Base-by-base conservation (phyloP, 1,140 invertebrate species). In the Venturia canescens region DNA sequence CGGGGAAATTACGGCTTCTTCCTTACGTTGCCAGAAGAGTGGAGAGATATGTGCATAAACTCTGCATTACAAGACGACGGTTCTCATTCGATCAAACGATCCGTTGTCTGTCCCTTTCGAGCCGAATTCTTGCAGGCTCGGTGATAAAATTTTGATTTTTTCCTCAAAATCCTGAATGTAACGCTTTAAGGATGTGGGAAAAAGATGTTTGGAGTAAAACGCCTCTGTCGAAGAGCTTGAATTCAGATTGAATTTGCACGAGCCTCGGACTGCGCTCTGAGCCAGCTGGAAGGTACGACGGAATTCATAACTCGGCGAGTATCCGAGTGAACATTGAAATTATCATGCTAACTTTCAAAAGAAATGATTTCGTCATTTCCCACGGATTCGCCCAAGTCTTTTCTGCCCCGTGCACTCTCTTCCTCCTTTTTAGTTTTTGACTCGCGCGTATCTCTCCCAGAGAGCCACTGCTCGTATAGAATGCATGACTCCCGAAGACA, bases 1-100 rank as follows among this genome's bases (percentile, higher is more conserved):
- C 90, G 88, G 90, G 90, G 90, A 91, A 91, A 91, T 90, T 91
- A 91, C 87, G 85, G 87, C 89, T 89, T 83, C 87, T 88, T 89
- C 86, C 88, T 89, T 89, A 89, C 87, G 77, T 89, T 87, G 85
- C 84, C 71, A 82, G 82, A 2, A 84, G 85, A 89, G 87, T 85
- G 80, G 83, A 6, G 83, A 90, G 88, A 88, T 82, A 89, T 86
- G 86, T 90, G 89, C 88, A 90, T 89, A 91, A 89, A 90, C 89
- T 91, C 88, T 87, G 87, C 88, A 91, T 91, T 89, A 88, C 86
- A 80, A 84, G 44, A 66, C 87, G 89, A 88, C 82, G 88, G 84
- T 87, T 86, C 89, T 89, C 87, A 75, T 80, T 29, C 72, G 34
- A 75, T 75, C 44, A 72, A 44, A 57, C 66, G 66, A 44, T 18